These are phyloP conservation scores for Callithrix jacchus DNA, from an alignment of 2,113 vertebrate genomes.

Conservation along the genomic window DNA sequence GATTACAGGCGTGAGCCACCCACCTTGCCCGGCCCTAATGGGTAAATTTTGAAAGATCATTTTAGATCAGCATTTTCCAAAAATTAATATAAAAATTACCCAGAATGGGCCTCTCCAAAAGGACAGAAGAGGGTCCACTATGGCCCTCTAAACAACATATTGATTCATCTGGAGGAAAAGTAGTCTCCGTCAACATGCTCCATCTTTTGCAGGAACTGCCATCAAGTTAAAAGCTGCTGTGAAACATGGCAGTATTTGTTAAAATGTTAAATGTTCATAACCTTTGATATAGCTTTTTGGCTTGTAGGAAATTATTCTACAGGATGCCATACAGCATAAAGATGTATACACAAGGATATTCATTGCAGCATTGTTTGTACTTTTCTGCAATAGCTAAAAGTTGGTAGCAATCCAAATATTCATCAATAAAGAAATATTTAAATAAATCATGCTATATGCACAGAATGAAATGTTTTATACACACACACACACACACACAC, in stretches of 20 bases:
- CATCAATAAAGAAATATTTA: background rate
- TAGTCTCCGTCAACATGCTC: background rate
- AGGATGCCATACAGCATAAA: constrained; percentile 10
- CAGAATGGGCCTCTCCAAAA: background rate
- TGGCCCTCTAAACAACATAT: background rate
- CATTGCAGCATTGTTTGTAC: background rate
- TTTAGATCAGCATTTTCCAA: constrained; percentile 24
- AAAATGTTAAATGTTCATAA: constrained; percentile 14
- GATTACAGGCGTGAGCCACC: too few species aligned
- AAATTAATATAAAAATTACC: constrained; percentile 23
- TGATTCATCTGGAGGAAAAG: background rate
- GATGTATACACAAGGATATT: background rate
- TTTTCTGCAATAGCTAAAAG: background rate
- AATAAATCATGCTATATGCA: background rate
- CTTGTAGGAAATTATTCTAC: constrained; percentile 10
- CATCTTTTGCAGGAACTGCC: background rate
- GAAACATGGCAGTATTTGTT: background rate
- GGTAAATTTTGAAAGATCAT: constrained; percentile 16
- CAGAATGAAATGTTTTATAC: background rate
- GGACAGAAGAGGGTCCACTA: background rate
- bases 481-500: background rate
- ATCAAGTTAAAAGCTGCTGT: constrained; percentile 38
- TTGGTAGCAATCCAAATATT: background rate
- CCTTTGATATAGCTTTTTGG: constrained; percentile 11
- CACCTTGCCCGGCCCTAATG: background rate